Evolutionary conservation across 2,113 vertebrate species (phyloP).

Genomic region (Neomonachus schauinslandi): DNA sequence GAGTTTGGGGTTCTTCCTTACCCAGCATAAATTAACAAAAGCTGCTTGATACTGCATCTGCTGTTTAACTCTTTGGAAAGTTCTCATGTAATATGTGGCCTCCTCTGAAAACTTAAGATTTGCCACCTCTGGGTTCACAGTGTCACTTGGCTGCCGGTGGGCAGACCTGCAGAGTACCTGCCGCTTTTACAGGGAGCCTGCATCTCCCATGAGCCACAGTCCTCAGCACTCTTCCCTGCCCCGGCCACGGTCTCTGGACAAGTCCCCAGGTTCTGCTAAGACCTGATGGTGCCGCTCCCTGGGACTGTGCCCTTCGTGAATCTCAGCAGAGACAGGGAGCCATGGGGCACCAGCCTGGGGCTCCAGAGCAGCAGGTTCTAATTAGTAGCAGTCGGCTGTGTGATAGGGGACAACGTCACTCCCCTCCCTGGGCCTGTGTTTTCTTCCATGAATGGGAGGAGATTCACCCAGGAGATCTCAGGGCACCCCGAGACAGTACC

Average conservation of each 20-base stretch:
- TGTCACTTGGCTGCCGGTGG: background rate
- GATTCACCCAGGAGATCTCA: background rate
- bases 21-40: too few relatives aligned
- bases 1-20: background rate
- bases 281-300: background rate
- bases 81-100: background rate
- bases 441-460: background rate
- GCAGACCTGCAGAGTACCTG: background rate
- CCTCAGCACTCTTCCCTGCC: background rate
- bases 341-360: too few relatives aligned
- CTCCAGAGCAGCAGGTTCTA: background rate
- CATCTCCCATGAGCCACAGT: background rate
- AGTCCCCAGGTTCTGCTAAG: background rate
- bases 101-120: background rate
- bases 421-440: background rate
- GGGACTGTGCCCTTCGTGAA: background rate
- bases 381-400: background rate
- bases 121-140: too few relatives aligned
- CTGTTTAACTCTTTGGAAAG: background rate
- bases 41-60: background rate
- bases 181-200: background rate
- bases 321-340: background rate
- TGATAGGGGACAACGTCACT: background rate
- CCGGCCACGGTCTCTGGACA: background rate
- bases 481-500: background rate